Percentiles rank a stretch among this genome's conserved stretches.
Evolutionary conservation across 2,797 vertebrate genomes (phyloP).

Genomic region (Lacerta viridis): DNA sequence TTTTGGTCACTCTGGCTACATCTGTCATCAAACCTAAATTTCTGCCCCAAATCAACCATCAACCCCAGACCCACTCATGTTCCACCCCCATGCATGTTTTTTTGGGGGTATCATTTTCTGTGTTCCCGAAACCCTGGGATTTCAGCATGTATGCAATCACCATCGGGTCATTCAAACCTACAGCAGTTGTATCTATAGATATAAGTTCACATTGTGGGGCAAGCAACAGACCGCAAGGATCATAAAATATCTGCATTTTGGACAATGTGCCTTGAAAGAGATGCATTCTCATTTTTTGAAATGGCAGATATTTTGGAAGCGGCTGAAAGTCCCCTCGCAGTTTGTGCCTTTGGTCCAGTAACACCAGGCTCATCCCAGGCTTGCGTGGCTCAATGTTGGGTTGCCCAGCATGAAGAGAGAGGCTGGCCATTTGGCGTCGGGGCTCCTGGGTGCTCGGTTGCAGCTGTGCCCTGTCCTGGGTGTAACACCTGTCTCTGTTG

Average conservation of each 20-base stretch:
- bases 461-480: not conserved
- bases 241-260: constrained; percentile 4
- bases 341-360: not conserved
- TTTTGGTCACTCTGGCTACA: not conserved
- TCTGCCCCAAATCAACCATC: not conserved
- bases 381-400: not conserved
- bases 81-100: constrained; percentile 11
- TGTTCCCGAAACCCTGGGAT: constrained; percentile 4
- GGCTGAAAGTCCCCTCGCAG: not conserved
- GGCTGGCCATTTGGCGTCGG: not conserved
- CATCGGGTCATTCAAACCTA: not conserved
- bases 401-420: not conserved
- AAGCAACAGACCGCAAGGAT: not conserved
- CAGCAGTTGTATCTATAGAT: not conserved
- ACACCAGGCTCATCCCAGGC: not conserved
- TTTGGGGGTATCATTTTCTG: not conserved
- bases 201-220: not conserved
- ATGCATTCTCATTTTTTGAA: constrained; percentile 23
- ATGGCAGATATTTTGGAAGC: constrained; percentile 1
- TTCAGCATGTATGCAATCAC: not conserved
- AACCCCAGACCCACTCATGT: constrained; percentile 3
- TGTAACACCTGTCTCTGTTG: not conserved
- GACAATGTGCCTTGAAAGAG: constrained; percentile 1
- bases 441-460: not conserved
- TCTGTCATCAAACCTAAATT: not conserved